phyloP scores from a whole-genome alignment of 2,797 vertebrate genomes.

The Austrolebias charrua region DNA sequence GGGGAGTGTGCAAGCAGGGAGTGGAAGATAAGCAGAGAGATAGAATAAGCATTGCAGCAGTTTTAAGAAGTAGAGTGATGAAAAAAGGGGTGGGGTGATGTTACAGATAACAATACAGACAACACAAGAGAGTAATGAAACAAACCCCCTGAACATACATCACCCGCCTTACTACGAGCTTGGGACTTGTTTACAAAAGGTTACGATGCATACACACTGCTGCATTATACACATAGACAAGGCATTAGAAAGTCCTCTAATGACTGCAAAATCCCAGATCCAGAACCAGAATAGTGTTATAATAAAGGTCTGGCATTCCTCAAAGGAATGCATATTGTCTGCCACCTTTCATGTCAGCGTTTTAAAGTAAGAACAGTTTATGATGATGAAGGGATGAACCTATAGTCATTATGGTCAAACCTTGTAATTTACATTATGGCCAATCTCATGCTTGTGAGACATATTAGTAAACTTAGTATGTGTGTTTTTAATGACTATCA shows the following conservation, averaged over 20 bases:
- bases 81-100: not conserved
- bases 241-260: not conserved
- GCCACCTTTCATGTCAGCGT: no score
- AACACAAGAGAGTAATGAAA: not conserved
- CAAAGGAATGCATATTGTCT: no score
- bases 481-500: no score
- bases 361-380: no score
- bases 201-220: not conserved
- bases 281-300: not conserved
- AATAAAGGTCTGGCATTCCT: no score
- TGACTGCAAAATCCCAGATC: not conserved
- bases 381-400: no score
- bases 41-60: not conserved
- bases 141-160: conserved; percentile 14
- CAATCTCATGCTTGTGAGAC: no score
- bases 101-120: not conserved
- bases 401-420: no score
- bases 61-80: conserved; percentile 18
- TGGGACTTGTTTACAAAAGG: not conserved
- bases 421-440: no score
- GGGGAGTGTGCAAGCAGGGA: not conserved
- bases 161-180: conserved; percentile 6
- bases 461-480: no score
- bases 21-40: conserved; percentile 16
- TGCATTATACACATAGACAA: not conserved